Percentiles rank a stretch among this genome's conserved stretches.
Conservation (phyloP, 1,140 invertebrate genomes). For the Ephestia elutella region DNA sequence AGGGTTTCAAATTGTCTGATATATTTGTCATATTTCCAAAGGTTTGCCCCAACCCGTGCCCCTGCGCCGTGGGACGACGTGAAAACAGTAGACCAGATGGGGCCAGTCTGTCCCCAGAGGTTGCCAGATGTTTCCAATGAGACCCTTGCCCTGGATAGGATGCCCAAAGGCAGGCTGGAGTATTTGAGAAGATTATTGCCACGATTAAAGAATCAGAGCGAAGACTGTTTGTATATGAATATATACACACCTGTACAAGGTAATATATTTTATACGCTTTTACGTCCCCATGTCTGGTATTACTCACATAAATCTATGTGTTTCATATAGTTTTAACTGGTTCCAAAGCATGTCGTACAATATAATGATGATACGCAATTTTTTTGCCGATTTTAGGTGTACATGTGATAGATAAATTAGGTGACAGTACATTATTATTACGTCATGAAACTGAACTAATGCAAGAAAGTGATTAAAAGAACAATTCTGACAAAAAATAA, state of each 20-base stretch:
- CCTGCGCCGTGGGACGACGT: slow-evolving; percentile 92
- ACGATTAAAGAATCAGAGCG: slow-evolving; percentile 91
- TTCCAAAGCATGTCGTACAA: no score
- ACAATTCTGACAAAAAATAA: no score
- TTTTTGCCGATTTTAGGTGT: no score
- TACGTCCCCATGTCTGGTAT: neutral
- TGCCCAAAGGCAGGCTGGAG: slow-evolving; percentile 92
- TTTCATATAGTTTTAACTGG: no score
- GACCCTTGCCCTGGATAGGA: slow-evolving; percentile 84
- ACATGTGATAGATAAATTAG: no score
- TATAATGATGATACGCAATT: no score
- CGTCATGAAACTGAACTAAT: no score
- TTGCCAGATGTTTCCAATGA: slow-evolving; percentile 89
- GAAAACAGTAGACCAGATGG: slow-evolving; percentile 83
- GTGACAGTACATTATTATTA: no score
- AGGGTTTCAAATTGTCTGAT: no score
- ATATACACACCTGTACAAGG: slow-evolving; percentile 95
- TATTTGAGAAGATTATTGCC: slow-evolving; percentile 89
- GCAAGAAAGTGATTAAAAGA: no score
- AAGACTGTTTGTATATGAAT: slow-evolving; percentile 98
- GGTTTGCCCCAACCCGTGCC: slow-evolving; percentile 93
- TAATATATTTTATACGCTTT: slow-evolving; percentile 68
- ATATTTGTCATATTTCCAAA: slow-evolving; percentile 36
- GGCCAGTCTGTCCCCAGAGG: slow-evolving; percentile 93
- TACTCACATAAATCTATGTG: neutral